Evolutionary conservation across 2,797 vertebrate species (phyloP), one percentile per base, ranked within the genome.

Genomic region (Enteromius argenteus): DNA sequence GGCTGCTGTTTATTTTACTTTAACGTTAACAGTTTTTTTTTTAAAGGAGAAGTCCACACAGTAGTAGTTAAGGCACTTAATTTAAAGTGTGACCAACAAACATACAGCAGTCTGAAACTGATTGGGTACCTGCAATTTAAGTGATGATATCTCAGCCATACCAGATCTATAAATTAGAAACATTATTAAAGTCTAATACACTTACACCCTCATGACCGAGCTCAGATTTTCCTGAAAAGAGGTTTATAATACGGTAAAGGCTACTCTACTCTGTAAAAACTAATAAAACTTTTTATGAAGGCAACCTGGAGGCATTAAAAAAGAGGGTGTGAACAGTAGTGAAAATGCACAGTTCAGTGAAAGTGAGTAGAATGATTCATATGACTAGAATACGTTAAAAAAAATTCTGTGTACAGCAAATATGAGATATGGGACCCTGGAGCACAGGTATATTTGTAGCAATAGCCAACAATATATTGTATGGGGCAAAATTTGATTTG

Each of bases 41-140:
- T n/a, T n/a, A 35, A 11, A 49, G 44, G 32, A 9, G 1, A 51
- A 21, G 19, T 35, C 7, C 30, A 74, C 1, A 1, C 17, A 6
- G 2, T 32, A 73, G 71, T 21, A 73, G 27, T 32, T 35, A 73
- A 35, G 46, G n/a, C 19, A 37, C 72, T 53, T 74, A 74, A 35
- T 58, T 17, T 76, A 76, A 58, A 60, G n/a, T 76, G 21, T 76
- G 51, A 58, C 10, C 10, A 58, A 49, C 27, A 79, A 32, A 60
- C 56, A 51, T n/a, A 44, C 17, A 80, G 49, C 79, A 32, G 15
- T 5, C 15, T 5, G 78, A 58, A 1, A 35, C 27, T 37, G 27
- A 66, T 35, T 39, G 23, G 69, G 49, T 37, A 74, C 42, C 30
- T 49, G 42, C 74, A 51, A 74, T 60, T 21, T 2, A 68, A 42